phyloP scores from a whole-genome alignment of 2,797 vertebrate species.

The Dipus sagitta region DNA sequence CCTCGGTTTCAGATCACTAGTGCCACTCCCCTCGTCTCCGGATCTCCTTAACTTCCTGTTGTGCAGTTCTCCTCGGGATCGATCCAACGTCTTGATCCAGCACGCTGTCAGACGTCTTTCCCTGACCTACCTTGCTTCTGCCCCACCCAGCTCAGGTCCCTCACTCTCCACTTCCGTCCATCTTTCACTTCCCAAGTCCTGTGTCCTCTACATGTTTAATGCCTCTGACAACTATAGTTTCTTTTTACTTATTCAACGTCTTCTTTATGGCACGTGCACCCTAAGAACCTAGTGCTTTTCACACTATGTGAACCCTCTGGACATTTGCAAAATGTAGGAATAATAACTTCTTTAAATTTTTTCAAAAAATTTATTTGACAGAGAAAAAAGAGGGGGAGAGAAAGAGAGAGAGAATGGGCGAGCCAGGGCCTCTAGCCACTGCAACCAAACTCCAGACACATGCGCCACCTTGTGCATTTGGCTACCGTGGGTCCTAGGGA shows the following conservation, averaged over 20 bases:
- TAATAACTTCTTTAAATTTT: no score
- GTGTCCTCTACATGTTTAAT: neutral
- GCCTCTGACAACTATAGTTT: no score
- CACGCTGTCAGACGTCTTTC: neutral
- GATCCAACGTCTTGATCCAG: neutral
- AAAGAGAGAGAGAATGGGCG: no score
- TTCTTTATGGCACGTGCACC: neutral
- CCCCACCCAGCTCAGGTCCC: neutral
- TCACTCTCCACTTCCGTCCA: neutral
- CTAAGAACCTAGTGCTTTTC: neutral
- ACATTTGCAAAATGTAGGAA: neutral
- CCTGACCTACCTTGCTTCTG: neutral
- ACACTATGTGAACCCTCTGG: fast-evolving
- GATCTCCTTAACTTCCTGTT: neutral
- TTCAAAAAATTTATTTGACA: no score
- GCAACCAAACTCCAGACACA: no score
- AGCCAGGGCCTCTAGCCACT: no score
- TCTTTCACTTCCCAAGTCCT: neutral
- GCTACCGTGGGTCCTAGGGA: no score
- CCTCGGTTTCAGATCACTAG: neutral
- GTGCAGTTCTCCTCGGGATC: no score
- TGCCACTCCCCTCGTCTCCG: neutral
- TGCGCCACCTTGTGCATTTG: no score
- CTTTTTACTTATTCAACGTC: neutral
- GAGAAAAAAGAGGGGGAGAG: no score